Evolutionary conservation across 2,113 vertebrate species (phyloP).

Genomic region (Micronycteris hirsuta): DNA sequence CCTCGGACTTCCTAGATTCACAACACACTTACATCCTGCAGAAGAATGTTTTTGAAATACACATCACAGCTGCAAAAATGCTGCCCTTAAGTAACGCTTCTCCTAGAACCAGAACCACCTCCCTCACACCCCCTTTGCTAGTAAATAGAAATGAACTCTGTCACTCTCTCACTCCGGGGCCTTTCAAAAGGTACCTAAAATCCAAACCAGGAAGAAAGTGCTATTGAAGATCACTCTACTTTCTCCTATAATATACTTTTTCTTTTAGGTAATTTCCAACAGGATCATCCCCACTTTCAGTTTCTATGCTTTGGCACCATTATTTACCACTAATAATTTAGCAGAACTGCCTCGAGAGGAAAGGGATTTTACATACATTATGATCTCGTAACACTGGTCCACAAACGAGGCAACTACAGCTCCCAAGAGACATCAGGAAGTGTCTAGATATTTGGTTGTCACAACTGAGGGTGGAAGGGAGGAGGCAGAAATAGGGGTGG

Average conservation of each 20-base stretch:
- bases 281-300: neutral
- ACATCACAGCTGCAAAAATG: neutral
- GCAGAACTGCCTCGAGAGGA: neutral
- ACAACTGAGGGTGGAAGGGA: neutral
- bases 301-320: neutral
- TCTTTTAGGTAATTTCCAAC: neutral
- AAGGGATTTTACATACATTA: neutral
- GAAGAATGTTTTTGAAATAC: neutral
- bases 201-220: neutral
- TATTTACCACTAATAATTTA: neutral
- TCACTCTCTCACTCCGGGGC: neutral
- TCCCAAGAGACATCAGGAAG: neutral
- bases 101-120: neutral
- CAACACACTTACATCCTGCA: neutral
- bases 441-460: neutral
- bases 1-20: neutral
- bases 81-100: neutral
- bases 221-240: neutral
- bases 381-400: neutral
- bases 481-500: too few relatives aligned
- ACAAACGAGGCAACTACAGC: neutral
- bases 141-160: neutral
- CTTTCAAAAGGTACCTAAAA: neutral
- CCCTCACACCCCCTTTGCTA: neutral
- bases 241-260: neutral